Conservation (phyloP, 2,797 vertebrate species). For the Stomatorhinus walkeri region DNA sequence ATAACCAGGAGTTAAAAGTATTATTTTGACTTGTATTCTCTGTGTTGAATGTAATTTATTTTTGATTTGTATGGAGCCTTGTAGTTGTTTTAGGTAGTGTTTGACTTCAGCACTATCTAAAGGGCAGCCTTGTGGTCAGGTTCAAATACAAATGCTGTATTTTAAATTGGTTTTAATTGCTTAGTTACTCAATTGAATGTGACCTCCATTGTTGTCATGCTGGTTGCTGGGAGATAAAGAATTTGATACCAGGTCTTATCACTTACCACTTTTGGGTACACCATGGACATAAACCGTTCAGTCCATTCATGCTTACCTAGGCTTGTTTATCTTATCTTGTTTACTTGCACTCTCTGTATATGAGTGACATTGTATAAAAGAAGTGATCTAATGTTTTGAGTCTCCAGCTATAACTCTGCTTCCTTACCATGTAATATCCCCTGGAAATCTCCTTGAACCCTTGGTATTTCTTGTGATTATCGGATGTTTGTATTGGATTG, state of each 20-base stretch:
- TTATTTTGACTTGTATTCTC: not conserved
- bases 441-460: not conserved
- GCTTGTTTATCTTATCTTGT: not conserved
- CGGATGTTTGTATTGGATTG: not conserved
- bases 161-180: not conserved
- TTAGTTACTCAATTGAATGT: not conserved
- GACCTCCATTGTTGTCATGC: not conserved
- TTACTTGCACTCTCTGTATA: not conserved
- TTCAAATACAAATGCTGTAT: not conserved
- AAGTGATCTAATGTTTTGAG: not conserved
- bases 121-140: not conserved
- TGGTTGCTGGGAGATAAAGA: not conserved
- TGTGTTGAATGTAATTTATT: not conserved
- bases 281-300: not conserved
- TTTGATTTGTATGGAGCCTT: not conserved
- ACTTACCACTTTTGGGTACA: not conserved
- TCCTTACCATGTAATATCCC: not conserved
- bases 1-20: not conserved
- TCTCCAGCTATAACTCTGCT: not conserved
- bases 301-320: not conserved
- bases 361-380: not conserved
- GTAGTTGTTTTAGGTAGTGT: not conserved
- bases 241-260: not conserved
- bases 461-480: not conserved
- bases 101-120: not conserved